phyloP scores from a whole-genome alignment of 2,888 invertebrate species.

The Cenopis cana region DNA sequence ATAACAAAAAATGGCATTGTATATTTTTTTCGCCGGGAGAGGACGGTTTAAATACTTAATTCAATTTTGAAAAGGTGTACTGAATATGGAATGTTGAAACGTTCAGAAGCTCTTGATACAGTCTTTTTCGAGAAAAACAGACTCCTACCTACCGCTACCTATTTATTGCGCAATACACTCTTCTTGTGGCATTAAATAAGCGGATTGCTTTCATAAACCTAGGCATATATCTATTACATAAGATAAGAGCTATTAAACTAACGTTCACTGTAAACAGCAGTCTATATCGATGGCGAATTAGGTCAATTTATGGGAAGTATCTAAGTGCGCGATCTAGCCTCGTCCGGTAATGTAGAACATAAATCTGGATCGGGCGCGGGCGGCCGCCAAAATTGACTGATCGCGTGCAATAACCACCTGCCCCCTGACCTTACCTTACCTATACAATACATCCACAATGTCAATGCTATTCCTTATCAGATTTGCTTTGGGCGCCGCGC shows the following conservation, averaged over 20 bases:
- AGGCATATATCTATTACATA: too few species aligned
- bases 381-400: conserved; percentile 65
- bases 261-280: not conserved
- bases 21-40: too few species aligned
- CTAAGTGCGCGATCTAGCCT: conserved; percentile 48
- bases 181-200: not conserved
- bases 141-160: not conserved
- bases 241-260: not conserved
- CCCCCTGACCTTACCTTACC: conserved; percentile 55
- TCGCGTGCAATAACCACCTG: conserved; percentile 66
- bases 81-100: not conserved
- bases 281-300: conserved; percentile 28
- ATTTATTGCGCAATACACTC: not conserved
- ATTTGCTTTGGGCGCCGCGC: conserved; percentile 50
- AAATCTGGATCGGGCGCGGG: conserved; percentile 45
- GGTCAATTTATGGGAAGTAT: conserved; percentile 45
- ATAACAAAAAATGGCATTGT: too few species aligned
- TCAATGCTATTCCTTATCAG: conserved; percentile 65
- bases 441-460: conserved; percentile 55
- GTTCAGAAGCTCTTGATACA: not conserved
- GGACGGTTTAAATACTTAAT: too few species aligned
- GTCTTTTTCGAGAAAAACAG: not conserved
- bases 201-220: not conserved
- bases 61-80: not conserved
- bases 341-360: conserved; percentile 42